Conservation (phyloP, 2,888 invertebrate genomes). For the Hyposoter dolosus region DNA sequence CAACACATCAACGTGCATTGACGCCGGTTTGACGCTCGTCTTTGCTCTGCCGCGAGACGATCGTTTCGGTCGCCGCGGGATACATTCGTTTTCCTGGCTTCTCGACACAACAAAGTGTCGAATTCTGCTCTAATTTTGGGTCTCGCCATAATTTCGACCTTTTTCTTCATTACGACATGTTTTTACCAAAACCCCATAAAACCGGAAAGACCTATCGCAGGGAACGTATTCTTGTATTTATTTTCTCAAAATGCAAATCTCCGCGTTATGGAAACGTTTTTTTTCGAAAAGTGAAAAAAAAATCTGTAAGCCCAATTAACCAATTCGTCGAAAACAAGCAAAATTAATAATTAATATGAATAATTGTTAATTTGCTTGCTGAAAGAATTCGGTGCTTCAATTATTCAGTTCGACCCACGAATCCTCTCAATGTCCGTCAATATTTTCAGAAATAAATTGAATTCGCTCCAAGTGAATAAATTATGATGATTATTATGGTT, state of each 20-base stretch:
- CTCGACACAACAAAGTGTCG: conserved; percentile 33
- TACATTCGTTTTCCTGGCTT: conserved; percentile 53
- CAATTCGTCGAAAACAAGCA: neutral
- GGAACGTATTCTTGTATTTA: neutral
- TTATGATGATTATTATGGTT: conserved; percentile 38
- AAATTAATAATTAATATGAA: neutral
- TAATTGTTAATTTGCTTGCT: neutral
- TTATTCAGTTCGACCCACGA: neutral
- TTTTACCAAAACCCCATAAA: neutral
- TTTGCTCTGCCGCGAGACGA: conserved; percentile 13
- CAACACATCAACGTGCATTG: conserved; percentile 63
- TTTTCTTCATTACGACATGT: neutral
- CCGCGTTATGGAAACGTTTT: too few relatives aligned
- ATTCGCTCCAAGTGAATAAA: conserved; percentile 9
- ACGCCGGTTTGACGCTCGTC: conserved; percentile 27
- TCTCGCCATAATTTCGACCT: neutral
- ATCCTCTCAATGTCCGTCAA: neutral
- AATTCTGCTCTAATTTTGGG: neutral
- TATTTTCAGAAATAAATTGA: neutral
- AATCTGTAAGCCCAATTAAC: neutral
- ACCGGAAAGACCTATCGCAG: neutral
- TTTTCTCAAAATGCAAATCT: neutral
- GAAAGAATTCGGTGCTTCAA: neutral
- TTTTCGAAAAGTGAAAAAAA: neutral
- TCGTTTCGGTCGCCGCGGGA: conserved; percentile 3